Evolutionary conservation across 2,113 vertebrate species (phyloP).

Genomic region (Laticauda colubrina): DNA sequence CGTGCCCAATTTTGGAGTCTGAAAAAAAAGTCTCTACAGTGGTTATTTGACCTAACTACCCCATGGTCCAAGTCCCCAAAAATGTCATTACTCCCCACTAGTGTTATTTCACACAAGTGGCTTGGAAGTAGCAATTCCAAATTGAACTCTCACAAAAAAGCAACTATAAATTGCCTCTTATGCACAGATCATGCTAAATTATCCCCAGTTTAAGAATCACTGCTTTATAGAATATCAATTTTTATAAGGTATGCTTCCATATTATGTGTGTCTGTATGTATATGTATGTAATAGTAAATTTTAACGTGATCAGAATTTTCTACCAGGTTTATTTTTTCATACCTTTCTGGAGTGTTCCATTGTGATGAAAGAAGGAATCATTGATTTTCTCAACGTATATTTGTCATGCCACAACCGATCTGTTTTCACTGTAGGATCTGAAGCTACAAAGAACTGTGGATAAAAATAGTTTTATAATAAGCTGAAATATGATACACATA

Average conservation of each 20-base stretch:
- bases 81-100: neutral
- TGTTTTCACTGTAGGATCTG: constrained; percentile 94
- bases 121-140: neutral
- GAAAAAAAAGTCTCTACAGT: neutral
- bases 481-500: neutral
- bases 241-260: neutral
- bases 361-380: constrained; percentile 97
- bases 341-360: constrained; percentile 97
- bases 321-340: constrained; percentile 12
- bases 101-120: neutral
- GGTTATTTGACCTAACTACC: neutral
- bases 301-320: neutral
- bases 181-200: neutral
- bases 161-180: neutral
- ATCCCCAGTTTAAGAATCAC: neutral
- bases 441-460: constrained; percentile 93
- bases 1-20: neutral
- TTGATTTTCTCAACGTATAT: constrained; percentile 92
- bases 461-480: constrained; percentile 20
- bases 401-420: constrained; percentile 98
- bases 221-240: neutral
- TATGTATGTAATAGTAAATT: neutral
- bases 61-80: neutral
- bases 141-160: neutral
- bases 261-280: neutral